phyloP scores from a whole-genome alignment of 2,888 invertebrate genomes.

The Erpobdella octoculata region DNA sequence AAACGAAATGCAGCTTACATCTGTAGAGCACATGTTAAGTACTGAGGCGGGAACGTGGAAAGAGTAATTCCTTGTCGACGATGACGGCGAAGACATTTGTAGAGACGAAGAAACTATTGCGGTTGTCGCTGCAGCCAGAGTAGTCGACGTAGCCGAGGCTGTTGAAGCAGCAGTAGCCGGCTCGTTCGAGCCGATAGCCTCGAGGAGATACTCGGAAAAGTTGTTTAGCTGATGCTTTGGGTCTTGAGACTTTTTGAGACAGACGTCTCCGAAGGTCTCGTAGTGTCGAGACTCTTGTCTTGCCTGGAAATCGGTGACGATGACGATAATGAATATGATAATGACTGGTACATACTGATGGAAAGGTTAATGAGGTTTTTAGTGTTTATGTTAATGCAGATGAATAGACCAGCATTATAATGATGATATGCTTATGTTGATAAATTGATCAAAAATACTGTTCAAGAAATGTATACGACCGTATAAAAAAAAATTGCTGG shows the following conservation, averaged over 20 bases:
- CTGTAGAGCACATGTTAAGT: neutral
- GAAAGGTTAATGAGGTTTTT: neutral
- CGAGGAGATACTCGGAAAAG: neutral
- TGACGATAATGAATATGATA: neutral
- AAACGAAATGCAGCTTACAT: neutral
- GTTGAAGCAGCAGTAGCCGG: neutral
- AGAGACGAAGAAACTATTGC: neutral
- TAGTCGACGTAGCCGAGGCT: neutral
- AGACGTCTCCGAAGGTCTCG: neutral
- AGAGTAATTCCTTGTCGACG: constrained; percentile 1
- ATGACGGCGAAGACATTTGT: neutral
- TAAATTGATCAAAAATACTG: neutral
- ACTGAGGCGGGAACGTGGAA: constrained; percentile 5
- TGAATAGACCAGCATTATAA: neutral
- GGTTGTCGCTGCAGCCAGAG: neutral
- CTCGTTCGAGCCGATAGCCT: neutral
- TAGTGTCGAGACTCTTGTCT: constrained; percentile 4
- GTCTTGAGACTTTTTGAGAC: neutral
- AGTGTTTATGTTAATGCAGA: neutral
- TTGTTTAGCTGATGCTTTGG: neutral
- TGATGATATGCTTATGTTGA: neutral
- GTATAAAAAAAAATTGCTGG: no score
- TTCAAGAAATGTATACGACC: no score
- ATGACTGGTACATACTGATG: neutral
- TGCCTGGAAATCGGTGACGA: neutral